A percentile compares a stretch with the other conserved stretches of the same genome.
These are phyloP conservation scores for Myotis pilosus DNA, from an alignment of 2,797 vertebrate species.

Conservation along the genomic window DNA sequence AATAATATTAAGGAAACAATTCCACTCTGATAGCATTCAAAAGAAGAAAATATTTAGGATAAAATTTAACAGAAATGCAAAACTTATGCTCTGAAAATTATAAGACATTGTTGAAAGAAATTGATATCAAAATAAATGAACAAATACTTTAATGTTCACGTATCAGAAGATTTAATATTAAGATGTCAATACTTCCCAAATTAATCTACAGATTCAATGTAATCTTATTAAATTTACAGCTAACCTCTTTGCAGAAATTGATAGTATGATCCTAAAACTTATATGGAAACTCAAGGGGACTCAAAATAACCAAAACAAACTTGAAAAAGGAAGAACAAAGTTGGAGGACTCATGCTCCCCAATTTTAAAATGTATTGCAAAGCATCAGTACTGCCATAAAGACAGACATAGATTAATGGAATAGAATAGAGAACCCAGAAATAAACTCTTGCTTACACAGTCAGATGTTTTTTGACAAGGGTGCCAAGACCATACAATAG, in stretches of 20 bases:
- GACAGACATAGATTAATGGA: neutral
- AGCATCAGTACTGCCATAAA: neutral
- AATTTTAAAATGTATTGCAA: neutral
- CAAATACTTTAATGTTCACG: neutral
- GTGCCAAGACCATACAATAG: no score
- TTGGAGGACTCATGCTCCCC: no score
- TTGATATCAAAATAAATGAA: neutral
- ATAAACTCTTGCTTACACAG: neutral
- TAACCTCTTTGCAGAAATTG: no score
- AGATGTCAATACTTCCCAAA: no score
- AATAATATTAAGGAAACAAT: no score
- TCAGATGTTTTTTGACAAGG: neutral
- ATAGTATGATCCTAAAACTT: no score
- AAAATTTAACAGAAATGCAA: neutral
- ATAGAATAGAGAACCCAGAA: neutral
- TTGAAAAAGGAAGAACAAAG: no score
- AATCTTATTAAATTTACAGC: no score
- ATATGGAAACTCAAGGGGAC: no score
- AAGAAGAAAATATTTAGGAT: neutral
- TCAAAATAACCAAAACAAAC: no score
- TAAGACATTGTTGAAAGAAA: neutral
- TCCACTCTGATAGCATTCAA: neutral
- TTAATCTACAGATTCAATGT: no score
- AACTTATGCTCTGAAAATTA: neutral
- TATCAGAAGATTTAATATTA: no score